A percentile compares a stretch with the other conserved stretches of the same genome.
These are phyloP conservation scores for Myiopsitta monachus DNA, from an alignment of 2,113 vertebrate species.

Conservation along the genomic window DNA sequence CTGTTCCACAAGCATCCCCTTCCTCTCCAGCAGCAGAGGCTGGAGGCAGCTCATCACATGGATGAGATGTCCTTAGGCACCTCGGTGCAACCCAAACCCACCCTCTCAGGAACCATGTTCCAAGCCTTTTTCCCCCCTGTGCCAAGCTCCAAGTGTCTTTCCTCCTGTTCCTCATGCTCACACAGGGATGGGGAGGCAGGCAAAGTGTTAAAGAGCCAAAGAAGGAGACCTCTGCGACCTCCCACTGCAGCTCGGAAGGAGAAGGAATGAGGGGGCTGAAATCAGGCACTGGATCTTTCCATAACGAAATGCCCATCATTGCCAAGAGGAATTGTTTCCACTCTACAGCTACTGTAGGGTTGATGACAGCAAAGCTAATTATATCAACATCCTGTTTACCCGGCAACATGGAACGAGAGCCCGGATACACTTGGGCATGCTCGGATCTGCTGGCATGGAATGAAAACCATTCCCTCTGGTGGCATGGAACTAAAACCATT, in stretches of 20 bases:
- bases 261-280: neutral
- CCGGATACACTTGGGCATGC: neutral
- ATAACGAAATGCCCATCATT: neutral
- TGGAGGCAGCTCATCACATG: neutral
- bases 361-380: constrained; percentile 62
- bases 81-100: neutral
- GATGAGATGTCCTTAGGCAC: neutral
- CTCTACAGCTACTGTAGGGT: constrained; percentile 6
- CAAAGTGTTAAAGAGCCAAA: neutral
- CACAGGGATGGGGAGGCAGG: neutral
- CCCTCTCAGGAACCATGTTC: neutral
- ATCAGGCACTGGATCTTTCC: constrained; percentile 22
- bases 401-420: neutral
- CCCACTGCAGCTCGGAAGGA: neutral
- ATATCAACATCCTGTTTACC: constrained; percentile 67
- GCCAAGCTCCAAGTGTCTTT: neutral
- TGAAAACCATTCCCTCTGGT: too few species aligned
- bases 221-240: neutral
- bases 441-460: neutral
- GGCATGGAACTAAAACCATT: too few species aligned
- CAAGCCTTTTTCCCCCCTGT: neutral
- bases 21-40: neutral
- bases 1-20: neutral
- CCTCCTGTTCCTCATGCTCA: neutral
- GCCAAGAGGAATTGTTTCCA: constrained; percentile 55